Conservation (phyloP, 2,888 invertebrate species). For the Thecocarcelia acutangulata region DNA sequence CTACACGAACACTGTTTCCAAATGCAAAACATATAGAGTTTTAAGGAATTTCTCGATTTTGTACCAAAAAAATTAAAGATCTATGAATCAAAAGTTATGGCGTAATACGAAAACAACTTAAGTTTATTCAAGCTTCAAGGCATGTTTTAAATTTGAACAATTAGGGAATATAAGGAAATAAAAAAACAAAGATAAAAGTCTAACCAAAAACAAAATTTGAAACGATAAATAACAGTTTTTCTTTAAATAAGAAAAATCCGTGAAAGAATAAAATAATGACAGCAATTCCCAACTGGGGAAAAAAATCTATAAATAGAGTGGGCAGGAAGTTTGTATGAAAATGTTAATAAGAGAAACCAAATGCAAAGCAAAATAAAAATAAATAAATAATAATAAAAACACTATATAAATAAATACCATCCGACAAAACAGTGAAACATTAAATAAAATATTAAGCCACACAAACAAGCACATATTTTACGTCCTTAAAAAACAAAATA, state of each 20-base stretch:
- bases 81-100: too few relatives aligned
- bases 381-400: conserved; percentile 53
- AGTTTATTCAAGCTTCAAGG: background rate
- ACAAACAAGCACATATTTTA: conserved; percentile 21
- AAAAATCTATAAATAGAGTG: conserved; percentile 5
- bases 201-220: background rate
- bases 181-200: conserved; percentile 24
- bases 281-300: conserved; percentile 73
- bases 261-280: conserved; percentile 68
- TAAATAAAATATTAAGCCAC: conserved; percentile 49
- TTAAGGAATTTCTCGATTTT: too few relatives aligned
- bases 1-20: too few relatives aligned
- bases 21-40: too few relatives aligned
- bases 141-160: background rate
- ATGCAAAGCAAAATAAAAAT: conserved; percentile 73
- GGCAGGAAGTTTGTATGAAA: conserved; percentile 8
- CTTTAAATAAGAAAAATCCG: conserved; percentile 54
- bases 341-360: conserved; percentile 71
- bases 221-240: conserved; percentile 44
- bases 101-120: conserved; percentile 3
- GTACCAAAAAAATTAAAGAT: too few relatives aligned
- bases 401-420: conserved; percentile 72
- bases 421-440: conserved; percentile 19
- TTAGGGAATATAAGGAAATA: background rate
- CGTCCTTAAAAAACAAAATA: background rate